Evolutionary conservation across 2,888 invertebrate genomes (phyloP), one percentile per base, ranked within the genome.

Genomic region (Seladonia tumulorum): DNA sequence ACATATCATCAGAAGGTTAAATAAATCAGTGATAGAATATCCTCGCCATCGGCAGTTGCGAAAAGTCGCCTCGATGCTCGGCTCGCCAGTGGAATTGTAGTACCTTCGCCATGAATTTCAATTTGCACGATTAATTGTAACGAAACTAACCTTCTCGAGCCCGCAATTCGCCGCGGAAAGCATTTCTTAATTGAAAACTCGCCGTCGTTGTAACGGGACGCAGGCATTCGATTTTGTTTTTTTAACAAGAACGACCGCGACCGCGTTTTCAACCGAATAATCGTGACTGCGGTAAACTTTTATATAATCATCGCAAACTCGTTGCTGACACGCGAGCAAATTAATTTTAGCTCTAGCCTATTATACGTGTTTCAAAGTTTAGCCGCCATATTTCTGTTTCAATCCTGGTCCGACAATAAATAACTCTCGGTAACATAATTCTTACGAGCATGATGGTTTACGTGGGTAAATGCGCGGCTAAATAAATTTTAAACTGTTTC

Each of bases 51-150:
- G 57, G 12, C 42, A 35, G 63, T 42, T 57, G 70, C 68, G 63
- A 70, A 85, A 76, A 53, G 68, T 25, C n/a, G 42, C 12, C 68
- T 42, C 10, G 39, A 25, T 63, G 22, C 68, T 35, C 14, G 66
- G 10, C 47, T 72, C 68, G 71, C 71, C 75, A 60, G 18, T 14
- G 75, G 71, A 80, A 81, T 60, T 68, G 76, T 35, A 35, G 35
- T 60, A 57, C 53, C 68, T 77, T n/a, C 29, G 82, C 84, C 88
- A 83, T 90, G 89, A 88, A 89, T 89, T 90, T 76, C 88, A 89
- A 90, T 90, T 91, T 87, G 81, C 79, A 45, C 87, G 88, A 90
- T 90, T 89, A 91, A 90, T 91, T 84, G 87, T 85, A 87, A 86
- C 79, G 86, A 79, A 89, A 90, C 85, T 72, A 89, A 88, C 72